Evolutionary conservation across 2,888 invertebrate species (phyloP).

Genomic region (Stratiomys singularior): DNA sequence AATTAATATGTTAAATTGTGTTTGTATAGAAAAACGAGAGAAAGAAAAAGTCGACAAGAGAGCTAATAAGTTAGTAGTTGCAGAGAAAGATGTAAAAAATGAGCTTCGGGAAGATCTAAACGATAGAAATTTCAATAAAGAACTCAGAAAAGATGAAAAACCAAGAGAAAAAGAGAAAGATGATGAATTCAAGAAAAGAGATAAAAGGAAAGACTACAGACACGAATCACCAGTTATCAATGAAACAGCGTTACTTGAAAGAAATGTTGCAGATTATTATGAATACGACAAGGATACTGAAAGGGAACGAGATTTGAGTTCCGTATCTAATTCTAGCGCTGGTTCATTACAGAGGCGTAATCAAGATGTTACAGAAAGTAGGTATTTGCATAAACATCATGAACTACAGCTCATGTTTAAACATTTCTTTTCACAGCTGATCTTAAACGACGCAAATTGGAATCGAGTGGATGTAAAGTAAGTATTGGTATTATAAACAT

Average conservation of each 20-base stretch:
- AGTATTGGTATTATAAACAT: no score
- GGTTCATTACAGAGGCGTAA: slow-evolving; percentile 68
- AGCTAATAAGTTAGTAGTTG: slow-evolving; percentile 37
- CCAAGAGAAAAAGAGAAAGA: slow-evolving; percentile 48
- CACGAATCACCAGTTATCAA: slow-evolving; percentile 58
- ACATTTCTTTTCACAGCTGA: slow-evolving; percentile 64
- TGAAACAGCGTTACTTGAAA: slow-evolving; percentile 61
- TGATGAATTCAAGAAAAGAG: slow-evolving; percentile 65
- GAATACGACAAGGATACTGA: slow-evolving; percentile 67
- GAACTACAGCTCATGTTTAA: neutral
- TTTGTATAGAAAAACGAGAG: slow-evolving; percentile 55
- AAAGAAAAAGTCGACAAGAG: slow-evolving; percentile 55
- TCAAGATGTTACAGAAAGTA: slow-evolving; percentile 70
- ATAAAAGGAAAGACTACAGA: slow-evolving; percentile 69
- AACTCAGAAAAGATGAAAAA: slow-evolving; percentile 58
- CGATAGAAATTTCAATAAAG: slow-evolving; percentile 59
- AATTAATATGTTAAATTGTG: no score
- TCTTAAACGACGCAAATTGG: slow-evolving; percentile 86
- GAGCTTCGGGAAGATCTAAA: slow-evolving; percentile 58
- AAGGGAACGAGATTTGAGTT: slow-evolving; percentile 70
- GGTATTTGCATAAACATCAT: no score
- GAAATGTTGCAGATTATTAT: slow-evolving; percentile 64
- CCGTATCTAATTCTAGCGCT: slow-evolving; percentile 68
- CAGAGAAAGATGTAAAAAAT: slow-evolving; percentile 50
- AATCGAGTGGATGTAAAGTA: slow-evolving; percentile 83